Percentiles rank a stretch among this genome's conserved stretches.
Evolutionary conservation across 2,113 vertebrate genomes (phyloP).

Genomic region (Podarcis muralis): DNA sequence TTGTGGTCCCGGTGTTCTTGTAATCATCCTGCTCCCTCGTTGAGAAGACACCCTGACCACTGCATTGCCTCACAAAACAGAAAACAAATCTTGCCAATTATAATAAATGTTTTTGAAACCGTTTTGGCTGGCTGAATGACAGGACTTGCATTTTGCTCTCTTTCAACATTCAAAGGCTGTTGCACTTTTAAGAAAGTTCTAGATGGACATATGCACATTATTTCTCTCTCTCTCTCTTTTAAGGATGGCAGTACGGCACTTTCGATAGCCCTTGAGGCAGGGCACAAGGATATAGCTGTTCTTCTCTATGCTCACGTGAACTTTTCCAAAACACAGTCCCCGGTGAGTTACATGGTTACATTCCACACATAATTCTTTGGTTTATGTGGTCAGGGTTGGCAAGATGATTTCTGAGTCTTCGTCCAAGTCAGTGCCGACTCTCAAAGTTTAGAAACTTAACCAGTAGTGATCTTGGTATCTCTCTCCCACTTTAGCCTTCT

Average conservation of each 20-base stretch:
- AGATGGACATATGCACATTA: not conserved
- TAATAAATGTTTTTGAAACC: constrained; percentile 36
- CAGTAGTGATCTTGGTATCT: not conserved
- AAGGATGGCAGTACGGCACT: constrained; percentile 96
- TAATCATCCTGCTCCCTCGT: not conserved
- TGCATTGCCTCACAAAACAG: constrained; percentile 36
- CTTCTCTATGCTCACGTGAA: constrained; percentile 96
- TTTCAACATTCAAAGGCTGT: constrained; percentile 19
- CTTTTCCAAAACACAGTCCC: constrained; percentile 95
- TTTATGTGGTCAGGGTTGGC: not conserved
- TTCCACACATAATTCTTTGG: not conserved
- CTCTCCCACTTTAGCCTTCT: not conserved
- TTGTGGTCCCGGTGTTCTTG: constrained; percentile 16
- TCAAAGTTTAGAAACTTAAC: not conserved
- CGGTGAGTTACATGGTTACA: constrained; percentile 76
- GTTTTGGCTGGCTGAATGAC: constrained; percentile 27
- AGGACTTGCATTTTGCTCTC: constrained; percentile 10
- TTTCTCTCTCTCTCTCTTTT: constrained; percentile 16
- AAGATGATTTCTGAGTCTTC: not conserved
- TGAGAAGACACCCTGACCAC: constrained; percentile 39
- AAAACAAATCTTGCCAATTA: constrained; percentile 38
- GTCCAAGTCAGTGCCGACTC: too few relatives aligned
- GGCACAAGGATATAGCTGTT: constrained; percentile 96
- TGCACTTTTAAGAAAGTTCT: constrained; percentile 17
- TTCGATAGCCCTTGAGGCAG: constrained; percentile 96